phyloP scores from a whole-genome alignment of 2,888 invertebrate genomes.

The Erebia palarica region DNA sequence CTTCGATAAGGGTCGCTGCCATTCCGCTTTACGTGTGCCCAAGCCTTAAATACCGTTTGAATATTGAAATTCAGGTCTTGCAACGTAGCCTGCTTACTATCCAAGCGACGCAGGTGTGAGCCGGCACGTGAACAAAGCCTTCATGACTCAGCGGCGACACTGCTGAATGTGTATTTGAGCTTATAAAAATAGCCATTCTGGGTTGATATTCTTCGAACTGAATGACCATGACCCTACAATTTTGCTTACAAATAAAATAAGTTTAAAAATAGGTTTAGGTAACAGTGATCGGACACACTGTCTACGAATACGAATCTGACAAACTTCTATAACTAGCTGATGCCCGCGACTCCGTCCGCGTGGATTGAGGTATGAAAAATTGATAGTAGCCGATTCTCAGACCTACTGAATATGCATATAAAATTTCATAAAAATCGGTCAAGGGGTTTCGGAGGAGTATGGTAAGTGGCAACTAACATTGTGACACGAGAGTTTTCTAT shows the following conservation, averaged over 20 bases:
- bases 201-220: background rate
- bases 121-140: slow-evolving; percentile 56
- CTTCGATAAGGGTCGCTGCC: background rate
- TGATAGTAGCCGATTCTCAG: no score
- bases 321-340: no score
- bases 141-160: slow-evolving; percentile 56
- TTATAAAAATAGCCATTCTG: slow-evolving; percentile 29
- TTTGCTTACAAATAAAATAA: background rate
- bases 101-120: slow-evolving; percentile 61
- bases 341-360: no score
- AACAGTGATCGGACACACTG: no score
- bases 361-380: no score
- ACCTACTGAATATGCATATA: no score
- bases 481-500: no score
- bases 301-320: no score
- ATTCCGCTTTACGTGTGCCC: background rate
- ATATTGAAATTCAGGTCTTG: slow-evolving; percentile 25
- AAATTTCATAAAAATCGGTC: no score
- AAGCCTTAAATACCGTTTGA: slow-evolving; percentile 21
- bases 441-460: no score
- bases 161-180: slow-evolving; percentile 46
- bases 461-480: no score
- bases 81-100: slow-evolving; percentile 38
- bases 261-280: no score
- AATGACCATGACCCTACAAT: background rate